Evolutionary conservation across 2,113 vertebrate species (phyloP).

Genomic region (Catharus minimus): DNA sequence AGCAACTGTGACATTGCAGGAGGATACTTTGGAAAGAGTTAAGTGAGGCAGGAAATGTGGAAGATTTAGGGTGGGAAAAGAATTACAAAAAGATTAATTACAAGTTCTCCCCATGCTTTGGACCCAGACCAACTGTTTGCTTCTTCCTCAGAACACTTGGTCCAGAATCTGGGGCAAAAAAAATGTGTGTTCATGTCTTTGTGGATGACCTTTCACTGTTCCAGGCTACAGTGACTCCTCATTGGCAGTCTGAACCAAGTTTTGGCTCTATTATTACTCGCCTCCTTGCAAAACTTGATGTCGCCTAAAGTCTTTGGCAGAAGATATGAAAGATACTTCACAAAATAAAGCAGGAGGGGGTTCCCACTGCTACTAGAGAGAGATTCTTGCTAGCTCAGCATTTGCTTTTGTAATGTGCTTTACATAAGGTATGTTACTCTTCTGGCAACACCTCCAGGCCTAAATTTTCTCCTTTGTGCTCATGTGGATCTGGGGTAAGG

Average conservation of each 20-base stretch:
- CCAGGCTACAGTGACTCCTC: slow-evolving; percentile 14
- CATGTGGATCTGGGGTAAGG: background rate
- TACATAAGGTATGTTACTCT: slow-evolving; percentile 36
- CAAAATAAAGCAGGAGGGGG: slow-evolving; percentile 53
- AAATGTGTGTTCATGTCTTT: slow-evolving; percentile 25
- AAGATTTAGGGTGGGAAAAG: slow-evolving; percentile 38
- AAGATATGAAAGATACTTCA: slow-evolving; percentile 64
- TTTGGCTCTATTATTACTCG: slow-evolving; percentile 21
- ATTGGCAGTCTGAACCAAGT: slow-evolving; percentile 31
- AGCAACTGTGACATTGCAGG: background rate
- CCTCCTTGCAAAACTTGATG: slow-evolving; percentile 53
- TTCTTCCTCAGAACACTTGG: slow-evolving; percentile 47
- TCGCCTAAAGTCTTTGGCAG: slow-evolving; percentile 58
- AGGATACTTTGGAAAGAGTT: slow-evolving; percentile 11
- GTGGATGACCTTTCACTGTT: slow-evolving; percentile 42
- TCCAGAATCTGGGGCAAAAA: slow-evolving; percentile 29
- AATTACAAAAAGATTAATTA: slow-evolving; percentile 44
- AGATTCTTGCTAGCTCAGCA: slow-evolving; percentile 53
- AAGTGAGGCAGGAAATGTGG: slow-evolving; percentile 2
- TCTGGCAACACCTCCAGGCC: slow-evolving; percentile 24
- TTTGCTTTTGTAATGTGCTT: slow-evolving; percentile 38
- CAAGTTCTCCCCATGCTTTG: slow-evolving; percentile 36
- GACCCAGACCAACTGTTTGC: background rate
- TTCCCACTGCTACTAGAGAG: slow-evolving; percentile 56
- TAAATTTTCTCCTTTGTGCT: slow-evolving; percentile 46